Percentiles rank a stretch among this genome's conserved stretches.
Evolutionary conservation across 2,797 vertebrate genomes (phyloP).

Genomic region (Lateolabrax maculatus): DNA sequence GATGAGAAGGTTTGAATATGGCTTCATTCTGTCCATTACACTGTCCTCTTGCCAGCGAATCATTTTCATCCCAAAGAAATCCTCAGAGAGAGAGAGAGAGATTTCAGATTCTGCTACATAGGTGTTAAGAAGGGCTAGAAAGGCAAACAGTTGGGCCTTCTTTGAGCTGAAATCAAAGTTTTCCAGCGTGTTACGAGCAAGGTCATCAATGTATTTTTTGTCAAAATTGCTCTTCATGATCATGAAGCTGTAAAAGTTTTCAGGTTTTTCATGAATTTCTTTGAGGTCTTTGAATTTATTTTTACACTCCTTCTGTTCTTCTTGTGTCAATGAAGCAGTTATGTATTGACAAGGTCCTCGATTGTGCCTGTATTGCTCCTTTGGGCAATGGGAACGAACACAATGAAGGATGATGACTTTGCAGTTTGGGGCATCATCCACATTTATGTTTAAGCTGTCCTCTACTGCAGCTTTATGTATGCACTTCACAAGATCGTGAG

Average conservation of each 20-base stretch:
- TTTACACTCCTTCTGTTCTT: slow-evolving; percentile 86
- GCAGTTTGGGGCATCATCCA: slow-evolving; percentile 68
- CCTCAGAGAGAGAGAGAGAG: slow-evolving; percentile 82
- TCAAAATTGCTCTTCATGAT: slow-evolving; percentile 89
- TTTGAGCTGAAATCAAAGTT: slow-evolving; percentile 77
- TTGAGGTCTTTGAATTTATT: slow-evolving; percentile 85
- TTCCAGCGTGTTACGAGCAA: slow-evolving; percentile 82
- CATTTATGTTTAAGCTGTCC: slow-evolving; percentile 10
- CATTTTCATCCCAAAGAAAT: slow-evolving; percentile 81
- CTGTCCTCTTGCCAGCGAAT: slow-evolving; percentile 54
- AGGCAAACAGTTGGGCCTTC: slow-evolving; percentile 80
- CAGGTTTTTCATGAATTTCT: slow-evolving; percentile 81
- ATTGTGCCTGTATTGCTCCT: slow-evolving; percentile 63
- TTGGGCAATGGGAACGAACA: slow-evolving; percentile 85
- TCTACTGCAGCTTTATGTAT: slow-evolving; percentile 59
- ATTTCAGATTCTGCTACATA: slow-evolving; percentile 82
- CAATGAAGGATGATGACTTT: slow-evolving; percentile 88
- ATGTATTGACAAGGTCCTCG: slow-evolving; percentile 73
- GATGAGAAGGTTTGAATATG: slow-evolving; percentile 83
- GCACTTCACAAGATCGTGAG: slow-evolving; percentile 70
- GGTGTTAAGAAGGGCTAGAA: slow-evolving; percentile 83
- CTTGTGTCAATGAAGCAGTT: slow-evolving; percentile 75
- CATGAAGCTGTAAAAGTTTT: slow-evolving; percentile 91
- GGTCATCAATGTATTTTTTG: slow-evolving; percentile 75
- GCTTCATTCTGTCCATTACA: slow-evolving; percentile 83